These are phyloP conservation scores for Sympetrum striolatum DNA, from an alignment of 2,888 invertebrate species.

Conservation along the genomic window DNA sequence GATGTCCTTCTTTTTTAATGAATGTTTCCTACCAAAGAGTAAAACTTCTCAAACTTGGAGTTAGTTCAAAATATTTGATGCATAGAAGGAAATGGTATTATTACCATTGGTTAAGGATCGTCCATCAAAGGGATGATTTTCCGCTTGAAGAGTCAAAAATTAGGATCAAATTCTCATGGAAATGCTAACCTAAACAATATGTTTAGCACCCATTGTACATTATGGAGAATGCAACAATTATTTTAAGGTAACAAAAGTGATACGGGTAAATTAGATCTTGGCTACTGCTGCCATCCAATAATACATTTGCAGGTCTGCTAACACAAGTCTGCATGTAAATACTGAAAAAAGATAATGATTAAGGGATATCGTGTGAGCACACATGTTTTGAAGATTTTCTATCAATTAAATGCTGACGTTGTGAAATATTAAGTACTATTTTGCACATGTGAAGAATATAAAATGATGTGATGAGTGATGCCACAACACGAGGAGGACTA, in stretches of 20 bases:
- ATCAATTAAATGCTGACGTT: conserved; percentile 4
- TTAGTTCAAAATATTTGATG: background rate
- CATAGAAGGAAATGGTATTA: background rate
- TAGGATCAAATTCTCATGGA: background rate
- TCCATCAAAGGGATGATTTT: background rate
- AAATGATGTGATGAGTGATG: conserved; percentile 9
- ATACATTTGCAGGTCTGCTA: conserved; percentile 19
- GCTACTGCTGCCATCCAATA: conserved; percentile 39
- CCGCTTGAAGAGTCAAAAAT: background rate
- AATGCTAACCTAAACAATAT: background rate
- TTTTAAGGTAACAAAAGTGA: conserved; percentile 1
- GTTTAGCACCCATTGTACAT: background rate
- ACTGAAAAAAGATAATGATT: background rate
- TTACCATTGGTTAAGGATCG: no score
- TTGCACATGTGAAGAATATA: conserved; percentile 13
- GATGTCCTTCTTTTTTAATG: background rate
- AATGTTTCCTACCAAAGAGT: background rate
- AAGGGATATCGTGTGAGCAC: background rate
- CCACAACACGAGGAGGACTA: background rate
- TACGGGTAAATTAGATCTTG: conserved; percentile 38
- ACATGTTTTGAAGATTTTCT: conserved; percentile 33
- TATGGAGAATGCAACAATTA: background rate
- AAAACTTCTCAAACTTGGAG: background rate
- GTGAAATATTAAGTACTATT: conserved; percentile 28
- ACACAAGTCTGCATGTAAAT: background rate